Percentiles rank a stretch among this genome's conserved stretches.
Conservation (phyloP, 2,888 invertebrate species). For the Campaea margaritaria region DNA sequence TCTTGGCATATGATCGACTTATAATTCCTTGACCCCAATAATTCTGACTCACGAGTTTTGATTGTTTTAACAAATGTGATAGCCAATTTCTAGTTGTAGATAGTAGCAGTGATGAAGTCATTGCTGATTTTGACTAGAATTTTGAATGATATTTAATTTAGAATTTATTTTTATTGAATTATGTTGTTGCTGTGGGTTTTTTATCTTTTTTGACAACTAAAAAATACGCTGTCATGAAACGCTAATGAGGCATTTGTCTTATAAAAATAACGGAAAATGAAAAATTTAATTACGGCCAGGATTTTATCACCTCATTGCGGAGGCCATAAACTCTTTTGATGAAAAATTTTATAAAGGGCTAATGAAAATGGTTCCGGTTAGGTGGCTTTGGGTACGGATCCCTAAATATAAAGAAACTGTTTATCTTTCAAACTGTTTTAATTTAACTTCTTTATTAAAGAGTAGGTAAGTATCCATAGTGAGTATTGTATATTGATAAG, state of each 20-base stretch:
- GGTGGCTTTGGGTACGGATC: neutral
- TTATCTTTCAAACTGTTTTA: no score
- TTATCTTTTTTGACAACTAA: conserved; percentile 39
- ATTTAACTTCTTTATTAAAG: no score
- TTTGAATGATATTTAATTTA: conserved; percentile 26
- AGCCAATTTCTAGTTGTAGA: conserved; percentile 49
- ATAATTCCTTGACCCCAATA: conserved; percentile 35
- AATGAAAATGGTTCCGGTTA: neutral
- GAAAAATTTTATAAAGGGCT: conserved; percentile 17
- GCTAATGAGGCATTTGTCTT: conserved; percentile 12
- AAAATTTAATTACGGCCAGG: conserved; percentile 34
- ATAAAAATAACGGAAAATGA: conserved; percentile 17
- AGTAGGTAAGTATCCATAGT: no score
- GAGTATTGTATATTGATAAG: no score
- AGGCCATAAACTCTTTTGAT: conserved; percentile 24
- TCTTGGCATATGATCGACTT: conserved; percentile 57
- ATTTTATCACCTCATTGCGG: conserved; percentile 28
- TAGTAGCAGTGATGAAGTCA: conserved; percentile 43
- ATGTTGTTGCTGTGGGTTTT: conserved; percentile 53
- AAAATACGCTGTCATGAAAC: no score
- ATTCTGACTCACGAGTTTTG: conserved; percentile 33
- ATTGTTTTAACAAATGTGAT: conserved; percentile 41
- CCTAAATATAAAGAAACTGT: no score
- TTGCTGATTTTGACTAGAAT: conserved; percentile 29
- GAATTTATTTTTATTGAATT: conserved; percentile 36